Evolutionary conservation across 2,797 vertebrate species (phyloP), one percentile per base, ranked within the genome.

Genomic region (Lophotriccus pileatus): DNA sequence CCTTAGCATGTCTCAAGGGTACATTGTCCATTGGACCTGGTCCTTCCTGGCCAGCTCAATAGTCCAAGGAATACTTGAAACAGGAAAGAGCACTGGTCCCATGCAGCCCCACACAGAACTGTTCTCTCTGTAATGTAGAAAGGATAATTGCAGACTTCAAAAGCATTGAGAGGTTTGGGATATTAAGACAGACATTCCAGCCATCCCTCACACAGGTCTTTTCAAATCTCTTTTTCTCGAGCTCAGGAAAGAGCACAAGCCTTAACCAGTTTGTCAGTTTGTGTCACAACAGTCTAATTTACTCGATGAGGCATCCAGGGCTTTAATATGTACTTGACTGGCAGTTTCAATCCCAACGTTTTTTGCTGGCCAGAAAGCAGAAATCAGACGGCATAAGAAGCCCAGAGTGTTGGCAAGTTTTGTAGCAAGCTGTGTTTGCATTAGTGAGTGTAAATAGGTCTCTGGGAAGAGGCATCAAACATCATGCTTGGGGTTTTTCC

Each of bases 401-500:
- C 70, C 37, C 60, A 27, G 82, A 50, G 69, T 7, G 44, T 16
- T 95, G 90, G 90, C 81, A 77, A 76, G 77, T 79, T 86, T 14
- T 74, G 55, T 88, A 92, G 84, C 77, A 86, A 89, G 75, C 89
- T 92, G 78, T 78, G 77, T 80, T 89, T 94, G 90, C 62, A 9
- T 87, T 24, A 63, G 46, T 0, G 3, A 78, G 55, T 24, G 87
- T 63, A 90, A 97, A 93, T 28, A 74, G 78, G 90, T 83, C 89
- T 92, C 80, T 66, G 72, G 73, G 80, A 95, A 62, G 67, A 81
- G 81, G 63, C 55, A 74, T 7, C 56, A 37, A 32, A 70, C 87
- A 63, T 56, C 28, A 8, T 15, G 49, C 67, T 84, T 39, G 28
- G 52, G 68, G 8, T 69, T 76, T 78, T 75, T 76, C 39, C 41